Percentiles rank a stretch among this genome's conserved stretches.
Conservation (phyloP, 2,113 vertebrate genomes). For the Paratilapia polleni region DNA sequence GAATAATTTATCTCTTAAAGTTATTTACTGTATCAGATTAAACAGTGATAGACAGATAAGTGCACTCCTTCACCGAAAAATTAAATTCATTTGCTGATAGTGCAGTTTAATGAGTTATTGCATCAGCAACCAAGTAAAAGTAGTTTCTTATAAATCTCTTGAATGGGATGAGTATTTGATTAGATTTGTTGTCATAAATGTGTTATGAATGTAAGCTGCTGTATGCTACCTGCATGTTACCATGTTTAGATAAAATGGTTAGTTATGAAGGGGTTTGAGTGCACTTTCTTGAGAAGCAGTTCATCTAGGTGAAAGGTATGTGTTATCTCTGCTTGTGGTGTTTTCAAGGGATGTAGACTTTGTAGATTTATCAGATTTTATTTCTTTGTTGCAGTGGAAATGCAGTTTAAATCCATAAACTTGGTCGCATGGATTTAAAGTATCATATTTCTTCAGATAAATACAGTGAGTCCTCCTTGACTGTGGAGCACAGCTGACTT, state of each 20-base stretch:
- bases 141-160: neutral
- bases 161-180: neutral
- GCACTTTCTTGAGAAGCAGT: neutral
- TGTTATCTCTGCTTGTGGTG: neutral
- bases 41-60: neutral
- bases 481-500: constrained; percentile 23
- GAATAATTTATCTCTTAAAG: neutral
- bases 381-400: neutral
- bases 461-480: neutral
- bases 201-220: neutral
- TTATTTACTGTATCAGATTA: neutral
- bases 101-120: neutral
- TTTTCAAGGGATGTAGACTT: constrained; percentile 1
- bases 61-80: neutral
- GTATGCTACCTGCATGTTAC: neutral
- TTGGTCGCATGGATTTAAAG: neutral
- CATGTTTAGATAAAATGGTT: neutral
- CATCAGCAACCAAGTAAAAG: neutral
- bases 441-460: neutral
- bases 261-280: neutral
- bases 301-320: neutral
- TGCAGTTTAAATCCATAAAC: neutral
- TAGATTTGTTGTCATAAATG: neutral
- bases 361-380: constrained; percentile 1
- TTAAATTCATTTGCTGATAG: neutral